phyloP scores from a whole-genome alignment of 1,140 invertebrate genomes.

The Heliothis virescens region DNA sequence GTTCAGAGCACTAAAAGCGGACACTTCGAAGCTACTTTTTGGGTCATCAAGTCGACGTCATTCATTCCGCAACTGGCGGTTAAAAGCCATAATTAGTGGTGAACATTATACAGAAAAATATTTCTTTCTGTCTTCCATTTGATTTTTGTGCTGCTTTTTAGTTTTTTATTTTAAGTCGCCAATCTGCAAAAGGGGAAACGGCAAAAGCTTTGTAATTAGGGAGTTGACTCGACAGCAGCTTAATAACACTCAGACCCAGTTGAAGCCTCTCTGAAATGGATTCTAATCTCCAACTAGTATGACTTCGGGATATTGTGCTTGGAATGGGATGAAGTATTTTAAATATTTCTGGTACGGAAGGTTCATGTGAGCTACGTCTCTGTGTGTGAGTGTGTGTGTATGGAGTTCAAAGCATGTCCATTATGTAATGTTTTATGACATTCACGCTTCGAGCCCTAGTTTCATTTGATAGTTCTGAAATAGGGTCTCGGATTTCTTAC shows the following conservation, averaged over 20 bases:
- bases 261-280: slow-evolving; percentile 56
- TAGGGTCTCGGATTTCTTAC: slow-evolving; percentile 15
- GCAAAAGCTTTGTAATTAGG: slow-evolving; percentile 60
- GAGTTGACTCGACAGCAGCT: slow-evolving; percentile 57
- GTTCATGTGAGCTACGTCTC: background rate
- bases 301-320: slow-evolving; percentile 47
- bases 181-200: slow-evolving; percentile 55
- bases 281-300: slow-evolving; percentile 48
- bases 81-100: slow-evolving; percentile 41
- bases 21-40: slow-evolving; percentile 18
- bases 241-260: slow-evolving; percentile 58
- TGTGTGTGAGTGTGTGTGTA: background rate
- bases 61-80: slow-evolving; percentile 23
- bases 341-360: slow-evolving; percentile 39
- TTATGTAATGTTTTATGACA: background rate
- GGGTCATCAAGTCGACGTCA: slow-evolving; percentile 26
- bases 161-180: slow-evolving; percentile 52
- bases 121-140: slow-evolving; percentile 43
- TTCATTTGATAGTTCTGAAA: slow-evolving; percentile 17
- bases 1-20: slow-evolving; percentile 18
- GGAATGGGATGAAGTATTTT: slow-evolving; percentile 42
- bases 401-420: slow-evolving; percentile 16
- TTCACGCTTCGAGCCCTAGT: slow-evolving; percentile 16
- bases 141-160: slow-evolving; percentile 46
- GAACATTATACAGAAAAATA: slow-evolving; percentile 40